These are phyloP conservation scores for Pantherophis vulpinus DNA, from an alignment of 2,797 vertebrate species.

Conservation along the genomic window DNA sequence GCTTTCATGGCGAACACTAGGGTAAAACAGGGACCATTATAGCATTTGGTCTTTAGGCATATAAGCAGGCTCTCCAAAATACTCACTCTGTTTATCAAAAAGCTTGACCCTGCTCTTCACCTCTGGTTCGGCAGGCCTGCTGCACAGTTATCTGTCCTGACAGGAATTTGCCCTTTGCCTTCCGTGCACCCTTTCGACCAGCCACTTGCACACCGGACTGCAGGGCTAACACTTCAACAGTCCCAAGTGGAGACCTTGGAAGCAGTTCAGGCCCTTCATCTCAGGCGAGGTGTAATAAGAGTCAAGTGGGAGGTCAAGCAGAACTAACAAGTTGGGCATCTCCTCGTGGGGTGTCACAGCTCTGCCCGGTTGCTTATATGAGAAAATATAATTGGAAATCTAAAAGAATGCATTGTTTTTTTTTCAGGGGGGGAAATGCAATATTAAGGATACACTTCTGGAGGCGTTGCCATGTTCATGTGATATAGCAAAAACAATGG, in stretches of 20 bases:
- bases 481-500: not conserved
- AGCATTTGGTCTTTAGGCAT: not conserved
- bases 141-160: conserved; percentile 54
- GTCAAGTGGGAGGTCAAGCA: conserved; percentile 79
- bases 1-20: not conserved
- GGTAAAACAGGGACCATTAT: conserved; percentile 47
- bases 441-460: not conserved
- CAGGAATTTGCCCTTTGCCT: conserved; percentile 70
- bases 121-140: conserved; percentile 62
- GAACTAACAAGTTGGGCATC: conserved; percentile 44
- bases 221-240: conserved; percentile 77
- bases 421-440: not conserved
- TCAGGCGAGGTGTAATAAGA: conserved; percentile 69
- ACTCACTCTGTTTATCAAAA: conserved; percentile 62
- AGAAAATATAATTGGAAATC: not conserved
- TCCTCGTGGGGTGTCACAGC: not conserved
- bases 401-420: conserved; percentile 21
- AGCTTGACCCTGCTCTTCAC: conserved; percentile 67
- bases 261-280: conserved; percentile 67
- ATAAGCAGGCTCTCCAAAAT: conserved; percentile 39
- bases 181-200: conserved; percentile 54
- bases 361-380: not conserved
- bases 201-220: conserved; percentile 68
- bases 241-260: conserved; percentile 65
- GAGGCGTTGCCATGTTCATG: not conserved